Evolutionary conservation across 1,140 invertebrate species (phyloP).

Genomic region (Tetranychus urticae): DNA sequence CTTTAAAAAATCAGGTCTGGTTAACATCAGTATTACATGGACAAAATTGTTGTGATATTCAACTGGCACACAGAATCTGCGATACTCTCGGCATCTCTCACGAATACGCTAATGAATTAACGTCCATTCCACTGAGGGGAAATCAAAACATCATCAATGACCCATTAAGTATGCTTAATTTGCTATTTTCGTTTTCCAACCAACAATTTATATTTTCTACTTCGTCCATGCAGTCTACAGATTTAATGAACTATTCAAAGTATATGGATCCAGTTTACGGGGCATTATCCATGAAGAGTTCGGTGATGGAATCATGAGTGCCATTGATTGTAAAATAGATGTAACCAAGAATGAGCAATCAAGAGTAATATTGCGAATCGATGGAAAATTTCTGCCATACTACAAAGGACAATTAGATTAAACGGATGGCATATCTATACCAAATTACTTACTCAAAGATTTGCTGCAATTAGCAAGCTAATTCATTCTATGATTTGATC

Average conservation of each 20-base stretch:
- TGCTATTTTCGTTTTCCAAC: neutral
- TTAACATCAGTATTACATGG: neutral
- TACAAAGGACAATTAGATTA: neutral
- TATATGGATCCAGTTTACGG: conserved; percentile 20
- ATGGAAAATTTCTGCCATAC: conserved; percentile 6
- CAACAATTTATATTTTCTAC: neutral
- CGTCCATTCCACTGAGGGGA: neutral
- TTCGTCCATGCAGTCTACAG: conserved; percentile 14
- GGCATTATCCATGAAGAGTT: conserved; percentile 21
- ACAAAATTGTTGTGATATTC: neutral
- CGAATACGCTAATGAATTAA: neutral
- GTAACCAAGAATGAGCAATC: conserved; percentile 10
- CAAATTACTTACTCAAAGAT: too few relatives aligned
- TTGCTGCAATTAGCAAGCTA: too few relatives aligned
- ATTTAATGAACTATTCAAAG: conserved; percentile 15
- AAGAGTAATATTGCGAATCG: neutral
- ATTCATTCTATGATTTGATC: too few relatives aligned
- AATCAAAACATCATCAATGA: neutral
- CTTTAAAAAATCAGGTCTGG: neutral
- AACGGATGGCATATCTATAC: too few relatives aligned
- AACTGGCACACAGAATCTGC: neutral
- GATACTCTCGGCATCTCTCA: neutral
- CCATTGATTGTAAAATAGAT: conserved; percentile 20
- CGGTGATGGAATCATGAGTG: conserved; percentile 22
- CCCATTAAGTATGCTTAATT: neutral